A percentile compares a stretch with the other conserved stretches of the same genome.
These are phyloP conservation scores for Psilanteris sp. DNA, from an alignment of 1,140 invertebrate species.

Conservation along the genomic window DNA sequence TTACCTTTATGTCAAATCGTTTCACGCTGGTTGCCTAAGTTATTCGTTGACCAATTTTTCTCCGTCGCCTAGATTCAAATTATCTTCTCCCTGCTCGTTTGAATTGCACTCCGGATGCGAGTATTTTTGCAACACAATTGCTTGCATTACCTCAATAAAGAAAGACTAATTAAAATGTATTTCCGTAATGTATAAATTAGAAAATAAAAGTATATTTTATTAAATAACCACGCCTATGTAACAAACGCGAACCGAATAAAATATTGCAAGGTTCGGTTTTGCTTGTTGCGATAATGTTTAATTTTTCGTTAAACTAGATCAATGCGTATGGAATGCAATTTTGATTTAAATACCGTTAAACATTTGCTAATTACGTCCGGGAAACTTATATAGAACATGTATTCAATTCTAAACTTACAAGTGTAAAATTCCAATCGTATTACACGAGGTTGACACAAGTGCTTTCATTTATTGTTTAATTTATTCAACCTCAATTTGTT, in stretches of 20 bases:
- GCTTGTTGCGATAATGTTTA: too few species aligned
- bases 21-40: conserved; percentile 24
- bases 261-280: too few species aligned
- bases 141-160: conserved; percentile 5
- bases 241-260: conserved; percentile 13
- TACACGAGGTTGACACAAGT: too few species aligned
- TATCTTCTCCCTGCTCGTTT: neutral
- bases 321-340: conserved; percentile 39
- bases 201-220: conserved; percentile 37
- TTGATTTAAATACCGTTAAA: conserved; percentile 54
- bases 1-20: conserved; percentile 18
- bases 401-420: conserved; percentile 2
- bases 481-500: too few species aligned
- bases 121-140: conserved; percentile 15
- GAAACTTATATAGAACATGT: conserved; percentile 47
- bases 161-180: conserved; percentile 17
- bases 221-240: conserved; percentile 19
- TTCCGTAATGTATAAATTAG: conserved; percentile 30
- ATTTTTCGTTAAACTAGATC: conserved; percentile 43
- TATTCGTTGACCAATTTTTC: neutral
- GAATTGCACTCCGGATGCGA: neutral
- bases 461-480: too few species aligned
- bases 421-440: too few species aligned
- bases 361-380: conserved; percentile 53
- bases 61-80: neutral